Percentiles rank a stretch among this genome's conserved stretches.
Evolutionary conservation across 1,140 invertebrate genomes (phyloP).

Genomic region (Sitobion miscanthi): DNA sequence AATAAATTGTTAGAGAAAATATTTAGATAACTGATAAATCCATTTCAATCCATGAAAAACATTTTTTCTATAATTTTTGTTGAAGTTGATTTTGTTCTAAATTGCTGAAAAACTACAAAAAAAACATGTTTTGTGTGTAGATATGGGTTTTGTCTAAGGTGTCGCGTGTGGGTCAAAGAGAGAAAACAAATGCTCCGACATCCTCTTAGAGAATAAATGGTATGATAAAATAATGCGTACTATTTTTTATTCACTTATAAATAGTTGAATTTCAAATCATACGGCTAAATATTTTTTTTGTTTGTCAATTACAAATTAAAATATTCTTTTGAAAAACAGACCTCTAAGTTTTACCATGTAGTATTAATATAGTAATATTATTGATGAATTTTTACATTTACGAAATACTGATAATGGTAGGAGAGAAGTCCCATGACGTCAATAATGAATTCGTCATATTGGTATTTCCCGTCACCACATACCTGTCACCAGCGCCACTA

Average conservation of each 20-base stretch:
- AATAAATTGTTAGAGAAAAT: neutral
- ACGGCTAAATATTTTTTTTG: neutral
- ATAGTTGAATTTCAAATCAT: neutral
- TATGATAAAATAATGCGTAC: neutral
- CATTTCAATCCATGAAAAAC: neutral
- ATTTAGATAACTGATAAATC: neutral
- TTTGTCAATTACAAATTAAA: neutral
- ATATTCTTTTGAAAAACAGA: neutral
- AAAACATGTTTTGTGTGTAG: neutral
- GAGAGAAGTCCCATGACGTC: neutral
- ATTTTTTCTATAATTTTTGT: neutral
- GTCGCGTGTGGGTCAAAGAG: neutral
- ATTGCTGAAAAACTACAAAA: neutral
- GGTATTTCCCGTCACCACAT: constrained; percentile 19
- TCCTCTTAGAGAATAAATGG: neutral
- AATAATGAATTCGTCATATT: constrained; percentile 13
- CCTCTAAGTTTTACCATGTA: neutral
- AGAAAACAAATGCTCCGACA: neutral
- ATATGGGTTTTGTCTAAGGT: neutral
- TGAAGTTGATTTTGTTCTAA: neutral
- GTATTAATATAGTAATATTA: too few relatives aligned
- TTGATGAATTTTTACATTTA: neutral
- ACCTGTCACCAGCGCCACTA: neutral
- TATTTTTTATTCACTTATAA: neutral
- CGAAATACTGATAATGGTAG: neutral